Percentiles rank a stretch among this genome's conserved stretches.
Conservation (phyloP, 1,140 invertebrate genomes). For the Metaphire vulgaris region DNA sequence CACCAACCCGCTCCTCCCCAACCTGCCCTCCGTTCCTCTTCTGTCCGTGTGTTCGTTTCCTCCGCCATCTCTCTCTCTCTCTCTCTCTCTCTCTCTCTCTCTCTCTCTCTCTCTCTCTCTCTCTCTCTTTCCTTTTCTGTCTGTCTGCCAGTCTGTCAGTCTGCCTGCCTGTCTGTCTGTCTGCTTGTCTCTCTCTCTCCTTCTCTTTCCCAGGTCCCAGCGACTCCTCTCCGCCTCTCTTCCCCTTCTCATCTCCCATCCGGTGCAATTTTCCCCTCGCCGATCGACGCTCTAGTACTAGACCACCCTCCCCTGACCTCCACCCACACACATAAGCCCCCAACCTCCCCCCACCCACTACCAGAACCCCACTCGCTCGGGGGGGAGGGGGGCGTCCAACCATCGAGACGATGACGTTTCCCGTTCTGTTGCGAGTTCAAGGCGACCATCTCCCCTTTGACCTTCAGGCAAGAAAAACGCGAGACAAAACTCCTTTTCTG, state of each 20-base stretch:
- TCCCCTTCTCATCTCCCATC: neutral
- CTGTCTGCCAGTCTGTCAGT: neutral
- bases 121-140: neutral
- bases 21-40: neutral
- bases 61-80: neutral
- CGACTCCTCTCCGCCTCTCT: neutral
- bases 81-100: conserved; percentile 1
- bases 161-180: neutral
- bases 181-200: neutral
- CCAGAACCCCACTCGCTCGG: no score
- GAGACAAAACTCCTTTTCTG: no score
- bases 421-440: no score
- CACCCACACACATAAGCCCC: no score
- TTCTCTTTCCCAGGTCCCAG: neutral
- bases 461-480: no score
- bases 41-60: neutral
- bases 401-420: no score
- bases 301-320: no score
- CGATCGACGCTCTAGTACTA: no score
- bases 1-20: neutral
- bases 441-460: no score
- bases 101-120: conserved; percentile 1
- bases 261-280: neutral
- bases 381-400: no score
- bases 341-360: no score